A percentile compares a stretch with the other conserved stretches of the same genome.
phyloP scores from a whole-genome alignment of 2,797 vertebrate species.

The Psittacula derbiana region DNA sequence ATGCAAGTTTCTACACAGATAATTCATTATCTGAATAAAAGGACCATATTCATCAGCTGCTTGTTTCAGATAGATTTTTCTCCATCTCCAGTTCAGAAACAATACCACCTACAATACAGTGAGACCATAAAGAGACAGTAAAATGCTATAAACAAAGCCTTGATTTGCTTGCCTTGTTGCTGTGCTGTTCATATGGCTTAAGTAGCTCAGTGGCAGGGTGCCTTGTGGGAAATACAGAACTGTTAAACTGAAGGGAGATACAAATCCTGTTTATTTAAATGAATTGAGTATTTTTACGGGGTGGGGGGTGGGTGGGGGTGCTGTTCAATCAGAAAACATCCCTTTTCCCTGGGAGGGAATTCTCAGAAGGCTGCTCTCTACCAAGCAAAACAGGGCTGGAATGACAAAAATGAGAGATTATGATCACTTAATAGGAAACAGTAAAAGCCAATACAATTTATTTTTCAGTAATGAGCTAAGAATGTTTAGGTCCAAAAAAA shows the following conservation, averaged over 20 bases:
- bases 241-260: constrained; percentile 25
- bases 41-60: background rate
- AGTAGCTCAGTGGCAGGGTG: constrained; percentile 1
- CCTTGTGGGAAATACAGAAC: constrained; percentile 17
- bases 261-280: constrained; percentile 14
- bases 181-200: background rate
- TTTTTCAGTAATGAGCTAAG: background rate
- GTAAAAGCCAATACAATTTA: background rate
- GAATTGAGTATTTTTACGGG: background rate
- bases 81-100: constrained; percentile 14
- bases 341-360: background rate
- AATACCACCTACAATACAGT: background rate
- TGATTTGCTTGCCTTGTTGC: constrained; percentile 16
- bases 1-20: background rate
- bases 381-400: background rate
- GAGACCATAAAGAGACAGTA: background rate
- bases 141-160: constrained; percentile 13
- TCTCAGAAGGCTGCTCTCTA: background rate
- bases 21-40: constrained; percentile 2
- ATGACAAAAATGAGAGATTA: background rate
- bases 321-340: background rate
- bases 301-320: background rate
- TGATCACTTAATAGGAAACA: background rate
- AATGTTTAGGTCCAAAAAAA: background rate
- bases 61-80: constrained; percentile 42